Evolutionary conservation across 2,888 invertebrate species (phyloP).

Genomic region (Cosmopolites sordidus): DNA sequence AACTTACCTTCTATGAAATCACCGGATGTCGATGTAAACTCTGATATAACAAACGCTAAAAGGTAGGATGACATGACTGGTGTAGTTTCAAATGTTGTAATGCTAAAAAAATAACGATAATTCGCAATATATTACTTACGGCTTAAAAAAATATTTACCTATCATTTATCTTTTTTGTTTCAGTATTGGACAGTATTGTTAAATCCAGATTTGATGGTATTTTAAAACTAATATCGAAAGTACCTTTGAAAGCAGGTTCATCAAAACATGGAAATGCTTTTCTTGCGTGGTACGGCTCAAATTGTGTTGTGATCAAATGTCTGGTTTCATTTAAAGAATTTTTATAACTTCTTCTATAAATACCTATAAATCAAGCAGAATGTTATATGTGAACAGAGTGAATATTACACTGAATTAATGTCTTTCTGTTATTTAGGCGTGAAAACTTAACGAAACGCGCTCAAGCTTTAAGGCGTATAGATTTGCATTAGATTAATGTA

Average conservation of each 20-base stretch:
- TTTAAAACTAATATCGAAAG: constrained; percentile 22
- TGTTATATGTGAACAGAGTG: too few relatives aligned
- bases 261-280: constrained; percentile 34
- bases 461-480: too few relatives aligned
- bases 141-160: not conserved
- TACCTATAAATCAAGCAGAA: constrained; percentile 25
- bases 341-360: constrained; percentile 30
- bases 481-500: too few relatives aligned
- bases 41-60: constrained; percentile 27
- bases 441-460: too few relatives aligned
- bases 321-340: constrained; percentile 14
- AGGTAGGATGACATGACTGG: constrained; percentile 30
- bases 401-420: too few relatives aligned
- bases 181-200: constrained; percentile 9
- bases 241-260: constrained; percentile 32
- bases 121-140: too few relatives aligned
- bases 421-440: too few relatives aligned
- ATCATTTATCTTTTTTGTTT: not conserved
- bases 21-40: constrained; percentile 24
- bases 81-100: constrained; percentile 15
- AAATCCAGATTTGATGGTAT: not conserved
- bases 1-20: constrained; percentile 12
- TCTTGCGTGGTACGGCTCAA: constrained; percentile 29
- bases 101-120: not conserved
- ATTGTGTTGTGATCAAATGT: constrained; percentile 31